phyloP scores from a whole-genome alignment of 2,888 invertebrate species.

The Drosophila tanythrix region DNA sequence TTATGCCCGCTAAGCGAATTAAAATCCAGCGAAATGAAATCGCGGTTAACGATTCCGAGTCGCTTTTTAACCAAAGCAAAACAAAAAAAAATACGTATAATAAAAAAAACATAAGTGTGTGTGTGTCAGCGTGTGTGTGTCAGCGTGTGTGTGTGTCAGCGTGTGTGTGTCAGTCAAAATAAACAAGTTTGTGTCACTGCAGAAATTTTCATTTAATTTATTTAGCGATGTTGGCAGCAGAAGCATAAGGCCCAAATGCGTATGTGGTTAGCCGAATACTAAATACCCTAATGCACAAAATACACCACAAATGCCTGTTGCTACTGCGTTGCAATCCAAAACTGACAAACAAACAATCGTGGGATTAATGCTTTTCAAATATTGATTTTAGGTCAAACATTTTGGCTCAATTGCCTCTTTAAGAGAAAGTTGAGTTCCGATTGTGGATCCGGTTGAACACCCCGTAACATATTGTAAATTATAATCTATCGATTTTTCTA shows the following conservation, averaged over 20 bases:
- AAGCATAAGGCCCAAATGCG: not conserved
- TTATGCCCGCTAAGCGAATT: slow-evolving; percentile 62
- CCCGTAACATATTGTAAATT: not conserved
- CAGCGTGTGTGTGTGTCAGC: slow-evolving; percentile 29
- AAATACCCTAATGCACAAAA: slow-evolving; percentile 9
- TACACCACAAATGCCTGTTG: not conserved
- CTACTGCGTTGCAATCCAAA: not conserved
- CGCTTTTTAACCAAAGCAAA: slow-evolving; percentile 49
- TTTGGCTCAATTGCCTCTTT: not conserved
- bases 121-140: slow-evolving; percentile 21
- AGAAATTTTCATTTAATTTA: slow-evolving; percentile 84
- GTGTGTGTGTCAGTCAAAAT: slow-evolving; percentile 77
- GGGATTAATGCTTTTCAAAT: not conserved
- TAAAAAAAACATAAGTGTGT: slow-evolving; percentile 8
- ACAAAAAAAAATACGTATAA: not conserved
- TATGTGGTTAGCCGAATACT: not conserved
- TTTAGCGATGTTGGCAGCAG: slow-evolving; percentile 55
- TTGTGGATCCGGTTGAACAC: not conserved
- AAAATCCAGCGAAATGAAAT: slow-evolving; percentile 63
- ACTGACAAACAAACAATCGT: not conserved
- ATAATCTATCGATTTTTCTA: not conserved
- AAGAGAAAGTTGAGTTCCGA: not conserved
- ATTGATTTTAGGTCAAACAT: not conserved
- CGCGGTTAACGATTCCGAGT: slow-evolving; percentile 75
- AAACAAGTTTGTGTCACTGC: slow-evolving; percentile 84